A percentile compares a stretch with the other conserved stretches of the same genome.
Conservation (phyloP, 2,113 vertebrate genomes). For the Phylloscopus trochiloides region DNA sequence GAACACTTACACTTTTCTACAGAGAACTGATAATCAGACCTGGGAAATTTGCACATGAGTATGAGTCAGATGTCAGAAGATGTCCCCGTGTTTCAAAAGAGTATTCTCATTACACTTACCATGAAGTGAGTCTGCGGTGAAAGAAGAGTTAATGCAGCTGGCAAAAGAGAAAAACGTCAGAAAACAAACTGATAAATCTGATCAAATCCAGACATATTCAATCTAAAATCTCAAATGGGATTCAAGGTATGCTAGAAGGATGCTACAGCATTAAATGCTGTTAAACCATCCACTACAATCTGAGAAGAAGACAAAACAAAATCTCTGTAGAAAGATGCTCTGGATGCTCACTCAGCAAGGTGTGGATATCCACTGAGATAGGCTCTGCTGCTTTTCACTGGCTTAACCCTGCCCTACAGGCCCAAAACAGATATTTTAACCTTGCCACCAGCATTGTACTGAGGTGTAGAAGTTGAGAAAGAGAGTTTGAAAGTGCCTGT, state of each 20-base stretch:
- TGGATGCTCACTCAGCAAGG: neutral
- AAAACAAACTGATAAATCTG: constrained; percentile 15
- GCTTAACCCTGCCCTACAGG: neutral
- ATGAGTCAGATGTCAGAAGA: neutral
- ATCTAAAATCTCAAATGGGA: neutral
- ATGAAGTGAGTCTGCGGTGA: neutral
- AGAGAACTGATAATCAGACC: neutral
- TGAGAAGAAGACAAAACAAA: neutral
- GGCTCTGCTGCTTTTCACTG: neutral
- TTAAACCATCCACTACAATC: neutral
- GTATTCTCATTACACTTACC: neutral
- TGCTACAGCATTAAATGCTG: neutral
- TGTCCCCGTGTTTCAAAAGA: neutral
- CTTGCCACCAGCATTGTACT: neutral
- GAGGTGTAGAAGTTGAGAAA: neutral
- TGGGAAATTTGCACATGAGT: neutral
- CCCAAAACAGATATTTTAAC: neutral
- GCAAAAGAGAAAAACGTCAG: neutral
- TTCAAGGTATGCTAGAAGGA: constrained; percentile 1
- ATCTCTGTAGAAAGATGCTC: neutral
- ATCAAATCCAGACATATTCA: constrained; percentile 3
- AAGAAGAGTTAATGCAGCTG: neutral
- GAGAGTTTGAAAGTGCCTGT: neutral
- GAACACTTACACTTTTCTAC: neutral
- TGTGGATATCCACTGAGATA: neutral